Base-by-base conservation (phyloP, 2,888 invertebrate genomes). In the Eledone cirrhosa region DNA sequence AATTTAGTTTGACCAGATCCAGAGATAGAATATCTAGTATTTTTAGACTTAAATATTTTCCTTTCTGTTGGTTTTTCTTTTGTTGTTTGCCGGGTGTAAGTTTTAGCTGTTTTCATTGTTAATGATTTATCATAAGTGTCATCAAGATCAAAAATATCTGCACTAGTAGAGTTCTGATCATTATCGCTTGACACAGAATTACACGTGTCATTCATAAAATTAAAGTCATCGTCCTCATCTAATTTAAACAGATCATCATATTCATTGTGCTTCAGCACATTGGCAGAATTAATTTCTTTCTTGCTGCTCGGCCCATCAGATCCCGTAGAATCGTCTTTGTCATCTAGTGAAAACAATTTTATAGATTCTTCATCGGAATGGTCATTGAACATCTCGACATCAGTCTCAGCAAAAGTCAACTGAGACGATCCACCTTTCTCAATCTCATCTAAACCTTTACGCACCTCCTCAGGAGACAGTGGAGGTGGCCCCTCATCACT, bases 11-110 rank as follows among this genome's bases (percentile, higher is more conserved):
- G 78, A 69, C 79, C 80, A 48, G 79, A 77, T 47, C 78, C 82
- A 29, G 59, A 41, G 33, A 63, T 78, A 24, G 80, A 76, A n/a
- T 77, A 78, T 77, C 80, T 80, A 5, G 84, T 82, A 48, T 85
- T 86, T 80, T 86, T 84, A 29, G 87, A 86, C 78, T 87, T 84
- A 82, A 87, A 88, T 79, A 88, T 86, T 63, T 86, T 86, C 53
- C 84, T 83, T 79, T 85, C 83, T 81, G 85, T 83, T 65, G 84
- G 82, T 27, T 74, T 74, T 33, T 74, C 74, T 74, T 76, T 76
- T 33, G 16, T 47, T 47, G 48, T 29, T 7, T 76, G 48, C 14
- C 76, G 29, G 24, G 27, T 48, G 48, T 76, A 76, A 24, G 76
- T 76, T 48, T 76, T 76, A 27, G 48, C 76, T 48, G 76, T 48